phyloP scores from a whole-genome alignment of 1,140 invertebrate species.

The Drosophila insularis region DNA sequence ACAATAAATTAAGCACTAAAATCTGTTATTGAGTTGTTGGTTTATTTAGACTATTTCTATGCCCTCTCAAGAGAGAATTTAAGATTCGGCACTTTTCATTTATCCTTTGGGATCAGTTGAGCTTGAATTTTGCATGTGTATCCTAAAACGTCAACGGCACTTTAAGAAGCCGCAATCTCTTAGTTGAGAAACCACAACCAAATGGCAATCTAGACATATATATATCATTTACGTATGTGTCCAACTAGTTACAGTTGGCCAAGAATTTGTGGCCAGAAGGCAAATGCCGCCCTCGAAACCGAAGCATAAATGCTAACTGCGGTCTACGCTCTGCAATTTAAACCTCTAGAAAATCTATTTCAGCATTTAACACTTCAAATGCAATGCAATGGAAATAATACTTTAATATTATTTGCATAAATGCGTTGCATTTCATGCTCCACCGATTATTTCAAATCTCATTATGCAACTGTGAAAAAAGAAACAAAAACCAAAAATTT shows the following conservation, averaged over 20 bases:
- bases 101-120: background rate
- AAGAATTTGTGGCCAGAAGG: slow-evolving; percentile 2
- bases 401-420: slow-evolving; percentile 12
- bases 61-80: too few relatives aligned
- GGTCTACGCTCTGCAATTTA: slow-evolving; percentile 12
- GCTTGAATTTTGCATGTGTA: background rate
- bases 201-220: slow-evolving; percentile 16
- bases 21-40: too few relatives aligned
- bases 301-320: slow-evolving; percentile 5
- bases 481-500: background rate
- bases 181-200: slow-evolving; percentile 6
- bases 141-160: background rate
- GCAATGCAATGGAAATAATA: background rate
- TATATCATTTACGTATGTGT: slow-evolving; percentile 9
- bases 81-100: background rate
- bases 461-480: slow-evolving; percentile 15
- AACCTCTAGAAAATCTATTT: background rate
- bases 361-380: slow-evolving; percentile 1
- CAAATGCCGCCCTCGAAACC: background rate
- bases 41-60: too few relatives aligned
- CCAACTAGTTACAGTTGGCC: slow-evolving; percentile 13
- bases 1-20: too few relatives aligned
- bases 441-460: slow-evolving; percentile 14
- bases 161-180: slow-evolving; percentile 5
- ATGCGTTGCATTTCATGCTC: background rate